Evolutionary conservation across 2,888 invertebrate genomes (phyloP).

Genomic region (Ferdinandea cuprea): DNA sequence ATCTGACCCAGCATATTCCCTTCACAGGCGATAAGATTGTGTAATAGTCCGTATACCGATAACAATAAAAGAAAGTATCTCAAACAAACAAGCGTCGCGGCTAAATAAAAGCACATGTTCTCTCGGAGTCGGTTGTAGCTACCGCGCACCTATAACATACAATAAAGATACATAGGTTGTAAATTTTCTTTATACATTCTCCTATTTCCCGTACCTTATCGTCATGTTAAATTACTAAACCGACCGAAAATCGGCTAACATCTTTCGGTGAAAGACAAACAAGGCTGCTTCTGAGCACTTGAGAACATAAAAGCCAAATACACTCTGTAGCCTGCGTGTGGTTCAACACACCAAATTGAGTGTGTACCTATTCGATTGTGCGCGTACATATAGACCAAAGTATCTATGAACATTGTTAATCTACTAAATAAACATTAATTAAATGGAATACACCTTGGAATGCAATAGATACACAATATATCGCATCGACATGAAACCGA

Average conservation of each 20-base stretch:
- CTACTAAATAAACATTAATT: conserved; percentile 71
- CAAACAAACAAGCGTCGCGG: conserved; percentile 48
- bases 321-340: neutral
- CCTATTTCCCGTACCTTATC: conserved; percentile 37
- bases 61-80: conserved; percentile 71
- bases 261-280: conserved; percentile 44
- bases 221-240: conserved; percentile 49
- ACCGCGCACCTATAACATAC: too few relatives aligned
- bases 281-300: conserved; percentile 58
- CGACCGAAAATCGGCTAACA: conserved; percentile 51
- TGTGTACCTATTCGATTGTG: conserved; percentile 19
- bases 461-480: conserved; percentile 33
- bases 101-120: conserved; percentile 61
- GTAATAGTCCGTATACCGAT: conserved; percentile 62
- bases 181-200: conserved; percentile 50
- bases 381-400: conserved; percentile 17
- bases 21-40: conserved; percentile 71
- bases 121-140: conserved; percentile 4
- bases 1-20: conserved; percentile 51
- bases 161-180: conserved; percentile 65
- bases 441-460: conserved; percentile 40
- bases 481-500: neutral
- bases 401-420: conserved; percentile 61
- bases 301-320: conserved; percentile 55
- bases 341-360: conserved; percentile 32